These are phyloP conservation scores for Polyommatus iphigenia DNA, from an alignment of 2,888 invertebrate species.

Conservation along the genomic window DNA sequence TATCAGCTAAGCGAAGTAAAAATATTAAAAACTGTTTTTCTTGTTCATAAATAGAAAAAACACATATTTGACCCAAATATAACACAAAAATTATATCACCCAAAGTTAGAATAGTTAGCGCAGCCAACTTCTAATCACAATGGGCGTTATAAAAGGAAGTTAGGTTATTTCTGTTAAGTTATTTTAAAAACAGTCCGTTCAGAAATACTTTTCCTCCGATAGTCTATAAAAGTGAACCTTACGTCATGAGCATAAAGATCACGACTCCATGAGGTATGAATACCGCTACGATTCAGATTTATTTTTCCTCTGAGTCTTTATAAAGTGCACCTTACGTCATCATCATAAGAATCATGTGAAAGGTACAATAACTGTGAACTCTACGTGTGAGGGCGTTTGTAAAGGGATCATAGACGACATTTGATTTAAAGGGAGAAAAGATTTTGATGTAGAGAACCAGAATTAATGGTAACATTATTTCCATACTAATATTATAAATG, in stretches of 20 bases:
- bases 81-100: background rate
- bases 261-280: background rate
- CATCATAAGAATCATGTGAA: background rate
- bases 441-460: too few species aligned
- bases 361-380: background rate
- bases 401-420: background rate
- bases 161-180: constrained; percentile 7
- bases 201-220: background rate
- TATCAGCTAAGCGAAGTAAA: too few species aligned
- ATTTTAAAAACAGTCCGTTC: constrained; percentile 6
- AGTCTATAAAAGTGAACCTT: background rate
- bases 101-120: background rate
- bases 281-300: background rate
- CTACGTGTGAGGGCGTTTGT: background rate
- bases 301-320: background rate
- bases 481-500: too few species aligned
- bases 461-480: too few species aligned
- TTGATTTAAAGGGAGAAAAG: background rate
- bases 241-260: background rate
- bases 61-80: too few species aligned
- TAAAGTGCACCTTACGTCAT: background rate
- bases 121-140: constrained; percentile 12
- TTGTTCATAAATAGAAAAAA: background rate
- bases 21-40: background rate
- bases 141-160: constrained; percentile 17